Evolutionary conservation across 1,140 invertebrate genomes (phyloP), one percentile per base, ranked within the genome.

Genomic region (Bilobella aurantiaca): DNA sequence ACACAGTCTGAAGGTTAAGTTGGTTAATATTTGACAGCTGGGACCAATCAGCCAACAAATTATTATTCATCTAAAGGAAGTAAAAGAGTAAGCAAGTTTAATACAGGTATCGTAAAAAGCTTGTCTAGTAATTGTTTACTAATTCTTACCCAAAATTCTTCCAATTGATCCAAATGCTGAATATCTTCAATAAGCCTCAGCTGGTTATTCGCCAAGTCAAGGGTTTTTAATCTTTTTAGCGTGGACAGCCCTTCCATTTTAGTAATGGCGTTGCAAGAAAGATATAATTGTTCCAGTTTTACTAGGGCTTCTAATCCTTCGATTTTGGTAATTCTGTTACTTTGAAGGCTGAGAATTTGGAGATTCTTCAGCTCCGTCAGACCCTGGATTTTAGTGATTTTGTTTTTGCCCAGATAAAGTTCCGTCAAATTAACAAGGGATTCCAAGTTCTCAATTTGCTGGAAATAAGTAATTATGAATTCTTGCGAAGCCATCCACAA

Each of bases 361-460:
- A 99, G 79, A 65, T 88, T 86, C 3, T 79, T 79, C 23, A 98
- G 78, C n/a, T 80, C 80, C 49, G 87, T 86, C 16, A 99, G 76
- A 75, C 95, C 93, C 75, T 93, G 81, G 49, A 99, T 87, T 79
- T 89, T 89, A 0, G 81, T 80, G 62, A 99, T 94, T 83, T 98
- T 98, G 77, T 99, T 99, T 77, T 98, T 98, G 0, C 96, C 95
- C 57, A 99, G 77, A 77, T 87, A 96, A 1, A 96, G 77, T 74
- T 86, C 84, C 23, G 83, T 85, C 25, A 97, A 77, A 73, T 86
- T 86, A 18, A 79, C 79, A 28, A 96, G 76, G 21, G 82, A 83
- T 29, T 90, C 84, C 5, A 96, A 76, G 79, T 95, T 93, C 76
- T 91, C 87, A 69, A 96, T 57, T 29, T 34, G 37, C 66, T 68